Percentiles rank a stretch among this genome's conserved stretches.
Conservation (phyloP, 2,113 vertebrate species). For the Larimichthys crocea region DNA sequence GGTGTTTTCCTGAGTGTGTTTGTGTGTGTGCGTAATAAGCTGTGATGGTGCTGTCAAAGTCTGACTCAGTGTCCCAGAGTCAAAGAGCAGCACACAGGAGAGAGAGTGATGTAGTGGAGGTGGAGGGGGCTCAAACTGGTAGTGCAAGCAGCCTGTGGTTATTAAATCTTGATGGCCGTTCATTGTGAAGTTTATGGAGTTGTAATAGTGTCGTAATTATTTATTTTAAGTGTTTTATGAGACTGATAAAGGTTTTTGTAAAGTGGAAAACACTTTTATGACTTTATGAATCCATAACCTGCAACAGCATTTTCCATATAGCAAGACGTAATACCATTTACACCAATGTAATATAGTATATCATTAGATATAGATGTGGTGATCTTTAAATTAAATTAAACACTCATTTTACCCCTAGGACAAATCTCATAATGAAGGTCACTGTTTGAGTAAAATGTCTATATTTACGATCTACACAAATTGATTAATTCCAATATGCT, state of each 20-base stretch:
- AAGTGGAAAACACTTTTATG: neutral
- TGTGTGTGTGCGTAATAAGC: slow-evolving; percentile 23
- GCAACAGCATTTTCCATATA: neutral
- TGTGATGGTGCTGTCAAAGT: slow-evolving; percentile 28
- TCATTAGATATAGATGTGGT: neutral
- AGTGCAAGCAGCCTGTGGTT: neutral
- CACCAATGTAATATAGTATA: neutral
- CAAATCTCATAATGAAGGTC: neutral
- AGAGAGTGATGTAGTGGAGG: neutral
- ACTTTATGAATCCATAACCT: neutral
- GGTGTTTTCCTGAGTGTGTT: neutral
- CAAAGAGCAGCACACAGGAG: slow-evolving; percentile 38
- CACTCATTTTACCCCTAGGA: neutral
- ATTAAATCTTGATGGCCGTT: slow-evolving; percentile 8
- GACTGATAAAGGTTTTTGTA: neutral
- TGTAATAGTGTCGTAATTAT: neutral
- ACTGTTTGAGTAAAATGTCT: slow-evolving; percentile 11
- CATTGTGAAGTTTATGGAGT: neutral
- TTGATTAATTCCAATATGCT: slow-evolving; percentile 4
- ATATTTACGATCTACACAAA: neutral
- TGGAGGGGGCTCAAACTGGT: neutral
- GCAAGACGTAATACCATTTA: neutral
- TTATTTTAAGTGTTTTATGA: neutral
- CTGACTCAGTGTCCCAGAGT: slow-evolving; percentile 22
- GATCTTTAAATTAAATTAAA: neutral